phyloP scores from a whole-genome alignment of 2,888 invertebrate species.

The Andrena praecox region DNA sequence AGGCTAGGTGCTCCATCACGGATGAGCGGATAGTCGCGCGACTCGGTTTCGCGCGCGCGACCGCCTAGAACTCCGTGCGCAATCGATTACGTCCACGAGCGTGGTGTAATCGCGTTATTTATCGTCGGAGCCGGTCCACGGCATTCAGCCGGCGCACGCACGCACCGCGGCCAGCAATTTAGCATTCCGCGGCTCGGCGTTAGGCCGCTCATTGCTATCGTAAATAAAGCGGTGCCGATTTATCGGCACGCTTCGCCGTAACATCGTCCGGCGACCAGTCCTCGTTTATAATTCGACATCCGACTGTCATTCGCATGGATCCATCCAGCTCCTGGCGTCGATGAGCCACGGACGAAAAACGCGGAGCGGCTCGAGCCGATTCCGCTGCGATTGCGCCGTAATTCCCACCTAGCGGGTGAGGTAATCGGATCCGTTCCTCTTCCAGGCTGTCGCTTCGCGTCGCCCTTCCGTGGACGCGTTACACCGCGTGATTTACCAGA shows the following conservation, averaged over 20 bases:
- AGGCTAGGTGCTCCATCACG: slow-evolving; percentile 28
- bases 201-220: slow-evolving; percentile 58
- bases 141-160: slow-evolving; percentile 24
- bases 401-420: slow-evolving; percentile 52
- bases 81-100: slow-evolving; percentile 57
- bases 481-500: slow-evolving; percentile 64
- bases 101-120: slow-evolving; percentile 63
- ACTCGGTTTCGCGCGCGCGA: slow-evolving; percentile 54
- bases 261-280: neutral
- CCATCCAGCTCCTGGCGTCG: neutral
- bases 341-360: neutral
- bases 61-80: slow-evolving; percentile 32
- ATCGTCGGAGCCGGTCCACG: slow-evolving; percentile 32
- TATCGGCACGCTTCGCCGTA: slow-evolving; percentile 32
- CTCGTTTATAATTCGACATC: slow-evolving; percentile 13
- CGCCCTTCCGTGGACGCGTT: slow-evolving; percentile 55
- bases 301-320: slow-evolving; percentile 7
- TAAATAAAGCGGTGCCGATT: slow-evolving; percentile 58
- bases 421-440: slow-evolving; percentile 73
- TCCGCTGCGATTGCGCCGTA: slow-evolving; percentile 64
- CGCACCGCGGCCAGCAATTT: slow-evolving; percentile 39
- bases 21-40: slow-evolving; percentile 36
- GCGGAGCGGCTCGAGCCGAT: neutral
- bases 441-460: slow-evolving; percentile 72
- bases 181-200: slow-evolving; percentile 45